phyloP scores from a whole-genome alignment of 2,888 invertebrate species.

The Xestia rhomboidea region DNA sequence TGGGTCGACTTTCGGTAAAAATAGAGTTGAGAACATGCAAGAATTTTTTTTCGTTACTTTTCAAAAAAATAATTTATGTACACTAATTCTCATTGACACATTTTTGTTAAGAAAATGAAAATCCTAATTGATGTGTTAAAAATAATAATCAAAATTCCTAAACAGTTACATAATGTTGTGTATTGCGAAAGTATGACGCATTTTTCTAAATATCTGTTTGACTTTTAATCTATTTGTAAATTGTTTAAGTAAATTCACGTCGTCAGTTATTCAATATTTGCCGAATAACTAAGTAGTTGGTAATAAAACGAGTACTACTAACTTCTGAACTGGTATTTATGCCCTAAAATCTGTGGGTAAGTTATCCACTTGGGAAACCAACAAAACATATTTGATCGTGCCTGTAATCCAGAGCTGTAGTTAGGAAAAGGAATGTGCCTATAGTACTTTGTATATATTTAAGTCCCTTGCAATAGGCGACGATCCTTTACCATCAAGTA shows the following conservation, averaged over 20 bases:
- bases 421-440: background rate
- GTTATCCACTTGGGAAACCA: background rate
- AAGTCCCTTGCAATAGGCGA: background rate
- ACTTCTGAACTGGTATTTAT: background rate
- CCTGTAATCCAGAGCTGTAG: background rate
- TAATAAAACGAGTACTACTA: background rate
- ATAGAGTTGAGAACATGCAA: background rate
- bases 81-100: background rate
- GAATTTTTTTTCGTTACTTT: no score
- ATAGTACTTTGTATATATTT: background rate
- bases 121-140: background rate
- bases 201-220: conserved; percentile 30
- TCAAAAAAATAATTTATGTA: no score
- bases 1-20: background rate
- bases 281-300: background rate
- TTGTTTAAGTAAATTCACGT: conserved; percentile 3
- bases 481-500: background rate
- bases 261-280: conserved; percentile 14
- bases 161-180: background rate
- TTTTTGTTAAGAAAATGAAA: background rate
- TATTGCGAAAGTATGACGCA: conserved; percentile 11
- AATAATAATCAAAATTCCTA: background rate
- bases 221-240: conserved; percentile 32
- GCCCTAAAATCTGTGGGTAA: background rate
- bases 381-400: background rate